These are phyloP conservation scores for Hymenochirus boettgeri DNA, from an alignment of 2,113 vertebrate genomes.

Conservation along the genomic window DNA sequence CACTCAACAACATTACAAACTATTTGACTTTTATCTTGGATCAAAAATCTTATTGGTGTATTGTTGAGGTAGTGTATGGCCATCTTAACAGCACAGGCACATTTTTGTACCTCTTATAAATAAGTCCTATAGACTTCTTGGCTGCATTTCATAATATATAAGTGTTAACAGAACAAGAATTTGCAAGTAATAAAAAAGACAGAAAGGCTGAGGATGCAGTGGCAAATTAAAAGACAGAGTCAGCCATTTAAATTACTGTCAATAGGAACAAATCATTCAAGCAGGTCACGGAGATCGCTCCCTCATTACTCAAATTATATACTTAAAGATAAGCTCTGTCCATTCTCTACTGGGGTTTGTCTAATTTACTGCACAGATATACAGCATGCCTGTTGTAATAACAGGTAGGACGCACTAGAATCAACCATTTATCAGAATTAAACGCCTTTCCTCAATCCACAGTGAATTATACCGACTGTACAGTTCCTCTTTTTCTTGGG, in stretches of 20 bases:
- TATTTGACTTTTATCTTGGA: too few relatives aligned
- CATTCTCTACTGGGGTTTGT: constrained; percentile 77
- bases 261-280: constrained; percentile 77
- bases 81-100: too few relatives aligned
- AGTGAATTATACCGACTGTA: constrained; percentile 77
- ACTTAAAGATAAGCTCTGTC: constrained; percentile 80
- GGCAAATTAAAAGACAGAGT: constrained; percentile 65
- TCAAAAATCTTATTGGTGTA: too few relatives aligned
- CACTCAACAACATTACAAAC: too few relatives aligned
- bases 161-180: not conserved
- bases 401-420: constrained; percentile 81
- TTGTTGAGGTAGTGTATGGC: too few relatives aligned
- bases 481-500: constrained; percentile 65
- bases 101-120: too few relatives aligned
- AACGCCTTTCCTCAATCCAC: constrained; percentile 80
- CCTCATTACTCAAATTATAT: constrained; percentile 79
- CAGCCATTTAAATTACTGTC: constrained; percentile 69
- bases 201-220: constrained; percentile 56
- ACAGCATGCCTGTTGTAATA: constrained; percentile 79
- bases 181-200: constrained; percentile 38
- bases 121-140: not conserved
- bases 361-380: constrained; percentile 85
- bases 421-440: constrained; percentile 92
- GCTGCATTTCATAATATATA: not conserved
- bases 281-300: constrained; percentile 74